Conservation (phyloP, 1,140 invertebrate species). For the Orius laevigatus region DNA sequence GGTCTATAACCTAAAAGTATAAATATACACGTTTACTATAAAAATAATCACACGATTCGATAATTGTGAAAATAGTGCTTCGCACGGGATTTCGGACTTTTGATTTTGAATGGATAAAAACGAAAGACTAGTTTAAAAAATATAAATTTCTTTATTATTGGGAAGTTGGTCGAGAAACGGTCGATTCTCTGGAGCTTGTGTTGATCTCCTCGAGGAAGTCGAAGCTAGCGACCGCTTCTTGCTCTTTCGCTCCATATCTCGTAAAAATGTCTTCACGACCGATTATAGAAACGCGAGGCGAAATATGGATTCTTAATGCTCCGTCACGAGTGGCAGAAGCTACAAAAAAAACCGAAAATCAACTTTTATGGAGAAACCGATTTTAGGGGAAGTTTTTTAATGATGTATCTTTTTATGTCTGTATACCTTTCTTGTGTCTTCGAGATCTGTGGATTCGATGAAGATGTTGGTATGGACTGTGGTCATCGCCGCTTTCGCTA, state of each 20-base stretch:
- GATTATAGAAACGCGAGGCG: slow-evolving; percentile 47
- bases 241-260: slow-evolving; percentile 57
- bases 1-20: too few relatives aligned
- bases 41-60: too few relatives aligned
- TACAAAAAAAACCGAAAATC: slow-evolving; percentile 21
- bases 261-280: slow-evolving; percentile 56
- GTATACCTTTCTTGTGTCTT: slow-evolving; percentile 55
- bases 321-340: slow-evolving; percentile 36
- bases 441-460: slow-evolving; percentile 51
- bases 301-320: slow-evolving; percentile 33
- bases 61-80: too few relatives aligned
- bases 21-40: too few relatives aligned
- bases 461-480: slow-evolving; percentile 46
- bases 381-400: neutral
- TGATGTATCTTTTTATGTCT: neutral
- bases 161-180: too few relatives aligned
- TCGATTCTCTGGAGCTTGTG: slow-evolving; percentile 1
- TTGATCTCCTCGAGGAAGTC: slow-evolving; percentile 50
- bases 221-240: slow-evolving; percentile 57
- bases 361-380: neutral
- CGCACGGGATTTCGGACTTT: too few relatives aligned
- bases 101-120: too few relatives aligned
- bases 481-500: slow-evolving; percentile 35
- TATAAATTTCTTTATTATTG: too few relatives aligned
- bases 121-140: too few relatives aligned